phyloP scores from a whole-genome alignment of 1,140 invertebrate genomes.

The Coenobita brevimanus region DNA sequence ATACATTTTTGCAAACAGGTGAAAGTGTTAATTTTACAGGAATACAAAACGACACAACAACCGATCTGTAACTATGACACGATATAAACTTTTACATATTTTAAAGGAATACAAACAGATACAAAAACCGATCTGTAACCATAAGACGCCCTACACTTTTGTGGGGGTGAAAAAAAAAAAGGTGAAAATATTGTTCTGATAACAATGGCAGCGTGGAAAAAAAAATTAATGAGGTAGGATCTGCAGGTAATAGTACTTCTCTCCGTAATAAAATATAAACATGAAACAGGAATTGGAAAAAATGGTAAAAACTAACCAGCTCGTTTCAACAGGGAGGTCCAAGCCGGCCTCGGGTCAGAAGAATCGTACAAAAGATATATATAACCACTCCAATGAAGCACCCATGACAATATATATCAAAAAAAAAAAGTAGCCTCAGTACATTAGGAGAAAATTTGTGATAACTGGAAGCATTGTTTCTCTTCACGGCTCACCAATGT shows the following conservation, averaged over 20 bases:
- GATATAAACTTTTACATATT: too few species aligned
- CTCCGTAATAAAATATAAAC: conserved; percentile 51
- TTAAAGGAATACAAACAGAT: too few species aligned
- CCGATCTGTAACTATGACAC: too few species aligned
- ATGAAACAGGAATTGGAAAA: conserved; percentile 14
- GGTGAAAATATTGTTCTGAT: conserved; percentile 15
- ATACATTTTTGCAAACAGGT: too few species aligned
- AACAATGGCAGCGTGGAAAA: conserved; percentile 36
- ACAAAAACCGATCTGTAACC: too few species aligned
- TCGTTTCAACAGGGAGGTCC: conserved; percentile 43
- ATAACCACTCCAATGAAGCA: conserved; percentile 33
- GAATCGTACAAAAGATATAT: background rate
- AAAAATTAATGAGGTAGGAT: conserved; percentile 59
- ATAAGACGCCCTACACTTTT: too few species aligned
- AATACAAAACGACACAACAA: too few species aligned
- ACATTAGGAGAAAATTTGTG: too few species aligned
- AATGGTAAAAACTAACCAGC: conserved; percentile 38
- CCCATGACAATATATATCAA: conserved; percentile 31
- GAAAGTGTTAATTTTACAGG: too few species aligned
- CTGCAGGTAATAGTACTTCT: conserved; percentile 56
- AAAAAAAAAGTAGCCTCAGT: background rate
- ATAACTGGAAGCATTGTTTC: too few species aligned
- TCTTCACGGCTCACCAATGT: too few species aligned
- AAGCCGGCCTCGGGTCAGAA: conserved; percentile 45
- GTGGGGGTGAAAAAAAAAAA: background rate